Conservation (phyloP, 2,797 vertebrate species). For the Danio tinwini region DNA sequence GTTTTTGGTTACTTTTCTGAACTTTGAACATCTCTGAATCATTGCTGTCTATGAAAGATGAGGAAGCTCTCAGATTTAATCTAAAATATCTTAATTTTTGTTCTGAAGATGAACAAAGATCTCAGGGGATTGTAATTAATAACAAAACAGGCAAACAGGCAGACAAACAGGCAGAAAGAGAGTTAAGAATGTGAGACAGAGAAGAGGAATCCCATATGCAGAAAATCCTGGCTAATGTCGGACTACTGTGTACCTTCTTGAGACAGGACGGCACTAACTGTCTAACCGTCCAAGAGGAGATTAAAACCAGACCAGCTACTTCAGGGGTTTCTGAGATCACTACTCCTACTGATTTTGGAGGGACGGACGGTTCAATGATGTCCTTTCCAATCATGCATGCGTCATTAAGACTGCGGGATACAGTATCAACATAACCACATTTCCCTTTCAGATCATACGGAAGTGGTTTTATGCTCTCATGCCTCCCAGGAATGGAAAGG, state of each 20-base stretch:
- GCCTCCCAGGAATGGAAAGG: slow-evolving; percentile 22
- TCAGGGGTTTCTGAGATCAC: slow-evolving; percentile 18
- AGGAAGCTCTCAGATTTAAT: too few relatives aligned
- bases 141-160: too few relatives aligned
- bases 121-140: too few relatives aligned
- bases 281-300: slow-evolving; percentile 7
- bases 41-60: too few relatives aligned
- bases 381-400: slow-evolving; percentile 30
- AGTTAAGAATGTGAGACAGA: slow-evolving; percentile 59
- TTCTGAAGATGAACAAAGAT: too few relatives aligned
- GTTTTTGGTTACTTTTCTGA: too few relatives aligned
- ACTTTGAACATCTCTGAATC: too few relatives aligned
- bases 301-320: slow-evolving; percentile 39
- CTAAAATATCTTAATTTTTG: too few relatives aligned
- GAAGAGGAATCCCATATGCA: slow-evolving; percentile 74
- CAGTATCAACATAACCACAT: slow-evolving; percentile 34
- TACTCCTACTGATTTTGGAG: slow-evolving; percentile 18
- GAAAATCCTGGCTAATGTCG: slow-evolving; percentile 45
- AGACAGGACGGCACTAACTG: slow-evolving; percentile 42
- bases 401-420: slow-evolving; percentile 28
- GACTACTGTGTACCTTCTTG: slow-evolving; percentile 61
- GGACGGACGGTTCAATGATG: not conserved
- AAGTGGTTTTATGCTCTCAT: slow-evolving; percentile 31
- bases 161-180: slow-evolving; percentile 46
- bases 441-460: slow-evolving; percentile 41